Evolutionary conservation across 2,888 invertebrate genomes (phyloP).

Genomic region (Drosophila sordidula): DNA sequence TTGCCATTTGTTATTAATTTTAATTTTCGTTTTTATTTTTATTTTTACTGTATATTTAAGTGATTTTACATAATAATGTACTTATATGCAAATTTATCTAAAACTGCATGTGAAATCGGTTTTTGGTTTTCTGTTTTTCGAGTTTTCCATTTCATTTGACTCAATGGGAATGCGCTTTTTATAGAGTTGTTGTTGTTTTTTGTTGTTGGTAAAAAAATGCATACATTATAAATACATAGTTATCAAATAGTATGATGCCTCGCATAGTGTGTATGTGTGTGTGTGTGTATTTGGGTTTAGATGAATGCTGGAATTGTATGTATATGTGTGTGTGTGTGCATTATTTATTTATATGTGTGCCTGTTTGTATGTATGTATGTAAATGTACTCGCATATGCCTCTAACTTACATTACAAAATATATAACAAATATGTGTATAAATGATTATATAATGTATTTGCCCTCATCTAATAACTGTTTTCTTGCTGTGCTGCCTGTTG

Average conservation of each 20-base stretch:
- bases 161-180: conserved; percentile 43
- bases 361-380: conserved; percentile 38
- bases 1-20: conserved; percentile 53
- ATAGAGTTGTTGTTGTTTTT: conserved; percentile 34
- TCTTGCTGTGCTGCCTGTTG: conserved; percentile 34
- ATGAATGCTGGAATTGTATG: conserved; percentile 26
- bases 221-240: conserved; percentile 82
- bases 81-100: conserved; percentile 72
- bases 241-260: conserved; percentile 72
- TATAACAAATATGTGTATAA: conserved; percentile 75
- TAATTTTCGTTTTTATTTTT: conserved; percentile 38
- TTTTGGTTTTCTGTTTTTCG: conserved; percentile 39
- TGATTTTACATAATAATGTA: conserved; percentile 79
- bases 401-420: conserved; percentile 79
- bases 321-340: conserved; percentile 26
- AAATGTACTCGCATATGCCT: conserved; percentile 56
- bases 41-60: conserved; percentile 63
- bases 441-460: conserved; percentile 69
- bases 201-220: conserved; percentile 75
- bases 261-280: conserved; percentile 27
- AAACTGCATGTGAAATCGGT: conserved; percentile 66
- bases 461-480: conserved; percentile 35
- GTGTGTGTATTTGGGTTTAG: conserved; percentile 22
- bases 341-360: conserved; percentile 34
- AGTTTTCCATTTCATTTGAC: conserved; percentile 47